phyloP scores from a whole-genome alignment of 2,113 vertebrate species.

The Nesogale talazaci region DNA sequence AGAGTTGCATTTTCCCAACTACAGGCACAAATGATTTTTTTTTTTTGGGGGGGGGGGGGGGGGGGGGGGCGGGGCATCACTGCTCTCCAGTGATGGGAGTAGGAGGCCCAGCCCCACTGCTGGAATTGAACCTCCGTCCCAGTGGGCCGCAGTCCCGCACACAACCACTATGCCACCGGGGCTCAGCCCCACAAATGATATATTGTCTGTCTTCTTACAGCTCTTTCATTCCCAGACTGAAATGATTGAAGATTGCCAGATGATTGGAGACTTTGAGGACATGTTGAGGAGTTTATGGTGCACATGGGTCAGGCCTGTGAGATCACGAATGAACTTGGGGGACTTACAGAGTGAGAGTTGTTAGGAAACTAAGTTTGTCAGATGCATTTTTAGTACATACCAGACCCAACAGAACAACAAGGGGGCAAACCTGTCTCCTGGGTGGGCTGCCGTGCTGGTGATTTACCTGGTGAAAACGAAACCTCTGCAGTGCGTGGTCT shows the following conservation, averaged over 20 bases:
- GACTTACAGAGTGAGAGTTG: not conserved
- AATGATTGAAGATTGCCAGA: not conserved
- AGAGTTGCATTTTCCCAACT: constrained; percentile 74
- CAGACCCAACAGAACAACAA: not conserved
- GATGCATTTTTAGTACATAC: not conserved
- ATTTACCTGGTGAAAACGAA: not conserved
- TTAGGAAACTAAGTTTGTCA: constrained; percentile 21
- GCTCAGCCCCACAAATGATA: constrained; percentile 47
- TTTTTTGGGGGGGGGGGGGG: too few relatives aligned
- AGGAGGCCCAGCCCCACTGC: too few relatives aligned
- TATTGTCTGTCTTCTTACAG: not conserved
- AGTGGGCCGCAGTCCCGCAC: too few relatives aligned
- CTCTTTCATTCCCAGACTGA: not conserved
- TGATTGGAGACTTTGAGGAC: not conserved
- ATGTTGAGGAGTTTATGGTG: not conserved
- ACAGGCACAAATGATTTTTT: constrained; percentile 61
- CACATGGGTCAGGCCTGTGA: not conserved
- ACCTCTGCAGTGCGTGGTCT: not conserved
- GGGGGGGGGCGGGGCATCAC: too few relatives aligned
- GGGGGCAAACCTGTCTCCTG: not conserved
- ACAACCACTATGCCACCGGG: too few relatives aligned
- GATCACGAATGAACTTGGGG: not conserved
- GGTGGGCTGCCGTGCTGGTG: not conserved
- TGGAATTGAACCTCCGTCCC: too few relatives aligned
- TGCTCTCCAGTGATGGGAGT: too few relatives aligned